phyloP scores from a whole-genome alignment of 2,113 vertebrate genomes.

The Rhinopomastus cyanomelas region DNA sequence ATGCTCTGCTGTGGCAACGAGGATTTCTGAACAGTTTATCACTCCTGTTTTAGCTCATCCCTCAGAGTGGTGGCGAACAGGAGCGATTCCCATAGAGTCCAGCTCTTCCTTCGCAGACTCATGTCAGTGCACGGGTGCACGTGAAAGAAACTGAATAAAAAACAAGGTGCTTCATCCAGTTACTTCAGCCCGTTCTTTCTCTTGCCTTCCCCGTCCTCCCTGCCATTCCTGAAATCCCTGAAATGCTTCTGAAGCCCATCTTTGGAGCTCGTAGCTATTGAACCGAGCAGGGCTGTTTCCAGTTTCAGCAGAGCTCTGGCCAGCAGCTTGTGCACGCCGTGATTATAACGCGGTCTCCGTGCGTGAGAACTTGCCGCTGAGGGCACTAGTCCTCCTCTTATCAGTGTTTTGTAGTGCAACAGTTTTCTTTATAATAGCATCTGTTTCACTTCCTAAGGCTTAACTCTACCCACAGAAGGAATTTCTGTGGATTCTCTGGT shows the following conservation, averaged over 20 bases:
- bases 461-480: constrained; percentile 59
- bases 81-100: not conserved
- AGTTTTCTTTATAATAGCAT: constrained; percentile 69
- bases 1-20: not conserved
- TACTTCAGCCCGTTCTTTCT: not conserved
- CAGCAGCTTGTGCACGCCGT: constrained; percentile 44
- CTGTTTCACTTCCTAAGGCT: constrained; percentile 76
- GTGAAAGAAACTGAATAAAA: not conserved
- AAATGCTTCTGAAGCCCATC: not conserved
- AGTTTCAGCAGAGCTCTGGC: constrained; percentile 50
- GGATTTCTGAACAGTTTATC: not conserved
- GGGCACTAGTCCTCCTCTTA: constrained; percentile 75
- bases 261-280: constrained; percentile 47
- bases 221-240: constrained; percentile 37
- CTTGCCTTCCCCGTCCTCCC: constrained; percentile 4
- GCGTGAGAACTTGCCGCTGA: constrained; percentile 63
- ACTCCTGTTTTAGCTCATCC: not conserved
- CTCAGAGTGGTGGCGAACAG: not conserved
- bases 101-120: not conserved
- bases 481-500: constrained; percentile 63
- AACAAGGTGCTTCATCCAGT: not conserved
- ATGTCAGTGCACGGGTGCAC: not conserved
- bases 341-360: constrained; percentile 52
- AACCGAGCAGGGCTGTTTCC: constrained; percentile 40
- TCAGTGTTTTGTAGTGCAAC: constrained; percentile 66